phyloP scores from a whole-genome alignment of 23 tunicate genomes.

The Diplosoma virens region DNA sequence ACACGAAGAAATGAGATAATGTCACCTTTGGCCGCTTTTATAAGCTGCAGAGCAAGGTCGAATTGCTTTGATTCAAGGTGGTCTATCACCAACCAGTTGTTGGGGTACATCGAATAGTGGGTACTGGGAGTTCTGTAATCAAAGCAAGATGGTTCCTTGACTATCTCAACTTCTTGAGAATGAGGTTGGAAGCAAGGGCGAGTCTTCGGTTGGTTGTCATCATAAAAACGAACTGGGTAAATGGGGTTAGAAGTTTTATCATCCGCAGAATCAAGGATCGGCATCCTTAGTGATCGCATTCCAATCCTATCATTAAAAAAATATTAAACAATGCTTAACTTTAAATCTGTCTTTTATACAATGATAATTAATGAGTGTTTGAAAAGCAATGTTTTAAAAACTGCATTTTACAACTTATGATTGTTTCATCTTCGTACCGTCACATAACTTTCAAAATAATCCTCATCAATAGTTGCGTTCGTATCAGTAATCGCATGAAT shows the following conservation, averaged over 20 bases:
- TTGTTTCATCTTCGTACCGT: too few species aligned
- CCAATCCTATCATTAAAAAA: too few species aligned
- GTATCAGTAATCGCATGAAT: too few species aligned
- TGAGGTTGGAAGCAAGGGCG: neutral
- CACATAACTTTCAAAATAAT: too few species aligned
- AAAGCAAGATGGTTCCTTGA: neutral
- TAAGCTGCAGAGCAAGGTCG: slow-evolving; percentile 42
- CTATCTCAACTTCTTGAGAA: neutral
- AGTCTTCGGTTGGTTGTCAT: neutral
- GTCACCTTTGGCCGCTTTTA: slow-evolving; percentile 77
- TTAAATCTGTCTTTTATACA: too few species aligned
- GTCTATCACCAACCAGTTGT: slow-evolving; percentile 52
- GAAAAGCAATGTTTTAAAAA: too few species aligned
- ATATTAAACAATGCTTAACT: too few species aligned
- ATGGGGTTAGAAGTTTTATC: neutral
- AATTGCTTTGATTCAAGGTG: slow-evolving; percentile 60
- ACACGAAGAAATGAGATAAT: neutral
- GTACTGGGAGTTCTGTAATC: neutral
- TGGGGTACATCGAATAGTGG: neutral
- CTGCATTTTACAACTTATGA: too few species aligned
- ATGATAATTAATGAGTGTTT: too few species aligned
- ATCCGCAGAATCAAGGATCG: slow-evolving; percentile 30
- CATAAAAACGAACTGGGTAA: neutral
- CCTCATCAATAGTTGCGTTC: too few species aligned
- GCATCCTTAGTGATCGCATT: slow-evolving; percentile 60